Evolutionary conservation across 2,797 vertebrate genomes (phyloP), one percentile per base, ranked within the genome.

Genomic region (Cuniculus paca): DNA sequence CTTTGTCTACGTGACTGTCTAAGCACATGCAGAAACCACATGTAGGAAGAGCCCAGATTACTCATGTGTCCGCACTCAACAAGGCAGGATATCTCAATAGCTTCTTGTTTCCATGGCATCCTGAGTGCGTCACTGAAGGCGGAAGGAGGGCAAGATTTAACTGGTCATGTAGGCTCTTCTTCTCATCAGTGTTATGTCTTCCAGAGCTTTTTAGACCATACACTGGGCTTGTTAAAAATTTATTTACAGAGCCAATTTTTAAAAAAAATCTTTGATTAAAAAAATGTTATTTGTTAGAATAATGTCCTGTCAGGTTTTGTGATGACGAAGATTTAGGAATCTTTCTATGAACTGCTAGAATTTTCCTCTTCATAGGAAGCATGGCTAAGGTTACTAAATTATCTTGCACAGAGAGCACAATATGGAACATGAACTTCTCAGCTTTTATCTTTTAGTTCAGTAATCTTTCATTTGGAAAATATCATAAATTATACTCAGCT

Each of bases 1-100:
- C 72, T 45, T 79, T 90, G 75, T 95, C 39, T 94, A 90, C 0
- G 0, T 96, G 96, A 91, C 65, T 77, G 24, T 60, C 72, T 56
- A 92, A 95, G 36, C 48, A 96, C 58, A 92, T 17, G 28, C 31
- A 96, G 90, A 97, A 93, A 75, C 60, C 65, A 92, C 58, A 91
- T 28, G 75, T 75, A 89, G 68, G 83, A 96, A 87, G 63, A 95
- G 61, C 52, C 72, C 45, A 88, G 56, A 92, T 92, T 68, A 95
- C 77, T 97, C 94, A 94, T 68, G 56, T 48, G 48, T 83, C 45
- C 14, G 26, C 36, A 81, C 19, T 68, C 1, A 94, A 48, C 24
- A 95, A 93, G 54, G 61, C 50, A 88, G 45, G 42, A 17, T 16
- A 83, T 91, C 63, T 91, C 70, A 95, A 24, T 0, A 93, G 72